Conservation (phyloP, 2,797 vertebrate species). For the Coregonus suidteri region DNA sequence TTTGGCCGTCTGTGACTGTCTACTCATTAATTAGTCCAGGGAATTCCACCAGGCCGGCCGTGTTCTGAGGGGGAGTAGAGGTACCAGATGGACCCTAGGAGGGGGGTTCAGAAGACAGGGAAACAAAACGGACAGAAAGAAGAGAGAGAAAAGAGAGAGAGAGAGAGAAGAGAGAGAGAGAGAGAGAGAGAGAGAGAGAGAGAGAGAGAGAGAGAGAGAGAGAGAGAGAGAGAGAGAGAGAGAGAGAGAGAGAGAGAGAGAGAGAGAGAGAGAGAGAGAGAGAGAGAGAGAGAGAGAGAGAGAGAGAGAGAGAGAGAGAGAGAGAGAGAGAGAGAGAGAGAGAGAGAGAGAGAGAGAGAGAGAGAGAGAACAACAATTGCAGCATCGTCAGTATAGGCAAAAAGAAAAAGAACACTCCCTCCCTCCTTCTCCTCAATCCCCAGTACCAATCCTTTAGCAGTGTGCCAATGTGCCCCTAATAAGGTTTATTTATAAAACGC, state of each 20-base stretch:
- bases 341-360: constrained; percentile 33
- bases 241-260: too few relatives aligned
- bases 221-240: too few relatives aligned
- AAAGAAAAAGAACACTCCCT: constrained; percentile 37
- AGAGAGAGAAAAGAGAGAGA: too few relatives aligned
- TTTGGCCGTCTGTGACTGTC: constrained; percentile 78
- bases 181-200: too few relatives aligned
- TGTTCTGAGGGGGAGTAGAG: constrained; percentile 74
- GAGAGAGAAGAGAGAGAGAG: too few relatives aligned
- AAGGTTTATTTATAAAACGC: constrained; percentile 54
- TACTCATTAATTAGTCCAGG: constrained; percentile 84
- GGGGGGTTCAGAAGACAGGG: constrained; percentile 69
- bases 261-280: too few relatives aligned
- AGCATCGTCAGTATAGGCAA: constrained; percentile 57
- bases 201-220: too few relatives aligned
- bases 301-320: too few relatives aligned
- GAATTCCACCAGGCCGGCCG: constrained; percentile 78
- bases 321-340: too few relatives aligned
- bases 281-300: too few relatives aligned
- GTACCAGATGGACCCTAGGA: constrained; percentile 83
- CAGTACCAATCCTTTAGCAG: constrained; percentile 42
- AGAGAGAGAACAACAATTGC: constrained; percentile 48
- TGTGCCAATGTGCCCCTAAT: constrained; percentile 54
- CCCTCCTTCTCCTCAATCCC: constrained; percentile 26
- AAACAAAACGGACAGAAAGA: constrained; percentile 59